Evolutionary conservation across 2,888 invertebrate genomes (phyloP), one percentile per base, ranked within the genome.

Genomic region (Apotomis turbidana): DNA sequence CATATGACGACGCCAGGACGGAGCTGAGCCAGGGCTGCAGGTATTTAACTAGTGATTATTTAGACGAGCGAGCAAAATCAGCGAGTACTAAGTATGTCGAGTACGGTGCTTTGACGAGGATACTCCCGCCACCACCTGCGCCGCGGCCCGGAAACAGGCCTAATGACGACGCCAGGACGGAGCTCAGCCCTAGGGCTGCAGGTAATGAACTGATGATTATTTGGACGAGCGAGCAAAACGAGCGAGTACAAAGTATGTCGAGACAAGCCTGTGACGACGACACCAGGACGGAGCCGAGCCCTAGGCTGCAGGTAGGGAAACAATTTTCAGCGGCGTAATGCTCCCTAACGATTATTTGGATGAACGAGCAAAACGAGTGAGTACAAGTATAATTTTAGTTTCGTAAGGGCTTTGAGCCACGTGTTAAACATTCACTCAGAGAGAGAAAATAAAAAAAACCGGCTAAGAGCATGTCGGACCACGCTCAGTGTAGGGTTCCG

Each of bases 41-140:
- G 90, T 90, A 77, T 2, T 27, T 1, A 27, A 27, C 27, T 27
- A 2, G 2, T 27, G 27, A 27, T 27, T 27, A 27, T 27, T 27
- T 27, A 2, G 27, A 27, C 27, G 15, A 15, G 15, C 15, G 15
- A 15, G 15, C 15, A 15, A 15, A 15, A 15, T 15, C 2, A 27
- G 27, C 27, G 27, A 27, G 55, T 70, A 8, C 44, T 4, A 74
- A 83, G 70, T 79, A 93, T 93, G 93, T 88, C 90, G 76, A 84
- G 84, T n/a, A n/a, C n/a, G 93, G 76, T 84, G 84, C 93, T 92
- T 78, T 93, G 93, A 67, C 87, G 93, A 70, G 93, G 93, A 51
- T 93, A 93, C 84, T 84, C 90, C 70, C 87, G 93, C 70, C 92
- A 91, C 74, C 89, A 91, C 74, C 74, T 88, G 74, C 82, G 88